Evolutionary conservation across 2,113 vertebrate species (phyloP).

Genomic region (Dicerorhinus sumatrensis): DNA sequence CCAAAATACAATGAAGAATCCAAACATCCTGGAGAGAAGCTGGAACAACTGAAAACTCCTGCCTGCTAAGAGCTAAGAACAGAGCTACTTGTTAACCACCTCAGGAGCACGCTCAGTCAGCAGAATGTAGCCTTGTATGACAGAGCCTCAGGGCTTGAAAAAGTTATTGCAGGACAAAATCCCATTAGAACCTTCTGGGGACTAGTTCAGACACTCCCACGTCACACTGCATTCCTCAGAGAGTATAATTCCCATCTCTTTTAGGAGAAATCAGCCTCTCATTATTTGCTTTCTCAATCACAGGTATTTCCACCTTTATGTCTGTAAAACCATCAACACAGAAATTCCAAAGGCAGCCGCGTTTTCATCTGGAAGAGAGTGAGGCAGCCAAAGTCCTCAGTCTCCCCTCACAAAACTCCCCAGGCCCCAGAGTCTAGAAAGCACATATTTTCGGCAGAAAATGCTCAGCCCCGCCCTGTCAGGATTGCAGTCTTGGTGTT

Average conservation of each 20-base stretch:
- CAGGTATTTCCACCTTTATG: slow-evolving; percentile 50
- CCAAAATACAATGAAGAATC: slow-evolving; percentile 24
- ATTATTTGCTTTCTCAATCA: slow-evolving; percentile 69
- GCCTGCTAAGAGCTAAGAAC: background rate
- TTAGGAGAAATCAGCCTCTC: slow-evolving; percentile 57
- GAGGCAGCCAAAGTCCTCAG: background rate
- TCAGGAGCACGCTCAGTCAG: slow-evolving; percentile 36
- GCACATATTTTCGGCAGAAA: slow-evolving; percentile 56
- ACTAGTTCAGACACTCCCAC: slow-evolving; percentile 59
- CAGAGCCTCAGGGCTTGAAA: slow-evolving; percentile 58
- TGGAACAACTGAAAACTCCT: slow-evolving; percentile 17
- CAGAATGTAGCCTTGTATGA: slow-evolving; percentile 32
- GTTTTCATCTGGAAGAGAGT: slow-evolving; percentile 58
- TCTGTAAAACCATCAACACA: slow-evolving; percentile 62
- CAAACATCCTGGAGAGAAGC: slow-evolving; percentile 7
- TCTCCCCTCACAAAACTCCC: background rate
- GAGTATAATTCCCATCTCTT: slow-evolving; percentile 57
- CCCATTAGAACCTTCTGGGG: slow-evolving; percentile 59
- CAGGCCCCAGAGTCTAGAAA: slow-evolving; percentile 45
- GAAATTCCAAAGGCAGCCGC: slow-evolving; percentile 66
- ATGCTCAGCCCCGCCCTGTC: background rate
- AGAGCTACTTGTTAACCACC: slow-evolving; percentile 51
- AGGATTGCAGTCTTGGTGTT: slow-evolving; percentile 57
- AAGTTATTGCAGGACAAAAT: slow-evolving; percentile 66
- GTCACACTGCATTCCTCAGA: slow-evolving; percentile 49